Percentiles rank a stretch among this genome's conserved stretches.
These are phyloP conservation scores for Oreonectes daqikongensis DNA, from an alignment of 2,797 vertebrate genomes.

Conservation along the genomic window DNA sequence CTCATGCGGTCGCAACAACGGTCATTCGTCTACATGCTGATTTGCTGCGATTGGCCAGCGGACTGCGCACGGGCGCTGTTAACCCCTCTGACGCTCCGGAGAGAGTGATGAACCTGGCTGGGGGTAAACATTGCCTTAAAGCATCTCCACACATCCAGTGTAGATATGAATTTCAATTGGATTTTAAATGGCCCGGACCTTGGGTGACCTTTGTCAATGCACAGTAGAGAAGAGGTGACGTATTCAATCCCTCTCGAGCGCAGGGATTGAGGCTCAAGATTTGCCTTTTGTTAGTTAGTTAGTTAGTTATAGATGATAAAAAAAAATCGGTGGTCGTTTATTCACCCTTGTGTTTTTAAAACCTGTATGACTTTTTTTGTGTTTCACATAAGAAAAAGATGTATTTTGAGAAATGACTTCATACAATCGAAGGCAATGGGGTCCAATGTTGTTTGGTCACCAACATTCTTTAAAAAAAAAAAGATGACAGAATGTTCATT, in stretches of 20 bases:
- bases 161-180: slow-evolving; percentile 63
- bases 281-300: no score
- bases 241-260: slow-evolving; percentile 30
- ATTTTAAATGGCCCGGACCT: slow-evolving; percentile 59
- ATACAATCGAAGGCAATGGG: no score
- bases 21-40: slow-evolving; percentile 66
- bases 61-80: slow-evolving; percentile 55
- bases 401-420: no score
- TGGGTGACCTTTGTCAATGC: slow-evolving; percentile 63
- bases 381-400: no score
- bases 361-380: no score
- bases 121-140: slow-evolving; percentile 65
- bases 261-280: slow-evolving; percentile 39
- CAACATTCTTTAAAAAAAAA: no score
- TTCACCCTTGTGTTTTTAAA: no score
- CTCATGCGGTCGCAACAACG: slow-evolving; percentile 66
- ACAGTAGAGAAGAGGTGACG: slow-evolving; percentile 29
- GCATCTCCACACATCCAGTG: slow-evolving; percentile 59
- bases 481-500: no score
- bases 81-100: slow-evolving; percentile 64
- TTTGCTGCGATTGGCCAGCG: slow-evolving; percentile 68
- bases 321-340: no score
- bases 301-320: no score
- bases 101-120: slow-evolving; percentile 67
- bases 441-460: no score